phyloP scores from a whole-genome alignment of 2,888 invertebrate species.

The Nephrotoma appendiculata region DNA sequence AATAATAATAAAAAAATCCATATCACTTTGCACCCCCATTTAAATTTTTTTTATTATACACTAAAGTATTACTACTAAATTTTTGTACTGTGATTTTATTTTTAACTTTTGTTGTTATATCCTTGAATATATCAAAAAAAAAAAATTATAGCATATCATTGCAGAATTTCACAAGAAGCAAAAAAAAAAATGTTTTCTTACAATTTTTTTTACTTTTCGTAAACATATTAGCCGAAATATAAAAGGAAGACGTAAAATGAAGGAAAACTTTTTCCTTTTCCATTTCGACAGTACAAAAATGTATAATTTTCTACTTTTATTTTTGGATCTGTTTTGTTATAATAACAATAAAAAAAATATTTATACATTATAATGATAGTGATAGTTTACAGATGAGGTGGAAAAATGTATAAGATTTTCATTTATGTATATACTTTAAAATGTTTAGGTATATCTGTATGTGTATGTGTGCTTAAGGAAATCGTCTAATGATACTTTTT shows the following conservation, averaged over 20 bases:
- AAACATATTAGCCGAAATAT: not conserved
- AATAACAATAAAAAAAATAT: not conserved
- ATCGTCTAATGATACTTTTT: not conserved
- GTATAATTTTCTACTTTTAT: not conserved
- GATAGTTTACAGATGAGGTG: not conserved
- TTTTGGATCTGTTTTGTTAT: not conserved
- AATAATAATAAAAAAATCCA: not conserved
- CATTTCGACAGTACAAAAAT: not conserved
- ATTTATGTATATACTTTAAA: not conserved
- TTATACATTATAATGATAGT: not conserved
- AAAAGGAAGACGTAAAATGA: not conserved
- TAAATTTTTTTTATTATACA: not conserved
- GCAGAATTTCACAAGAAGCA: not conserved
- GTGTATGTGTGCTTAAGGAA: not conserved
- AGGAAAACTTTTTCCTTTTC: not conserved
- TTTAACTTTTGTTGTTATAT: not conserved
- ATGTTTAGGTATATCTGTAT: not conserved
- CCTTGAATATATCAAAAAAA: not conserved
- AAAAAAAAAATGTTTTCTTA: not conserved
- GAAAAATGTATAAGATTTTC: not conserved
- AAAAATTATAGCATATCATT: not conserved
- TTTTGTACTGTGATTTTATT: not conserved
- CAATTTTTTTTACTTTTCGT: not conserved
- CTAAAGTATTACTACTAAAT: not conserved
- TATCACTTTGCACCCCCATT: not conserved